Evolutionary conservation across 1,140 invertebrate species (phyloP), one percentile per base, ranked within the genome.

Genomic region (Eupeodes corollae): DNA sequence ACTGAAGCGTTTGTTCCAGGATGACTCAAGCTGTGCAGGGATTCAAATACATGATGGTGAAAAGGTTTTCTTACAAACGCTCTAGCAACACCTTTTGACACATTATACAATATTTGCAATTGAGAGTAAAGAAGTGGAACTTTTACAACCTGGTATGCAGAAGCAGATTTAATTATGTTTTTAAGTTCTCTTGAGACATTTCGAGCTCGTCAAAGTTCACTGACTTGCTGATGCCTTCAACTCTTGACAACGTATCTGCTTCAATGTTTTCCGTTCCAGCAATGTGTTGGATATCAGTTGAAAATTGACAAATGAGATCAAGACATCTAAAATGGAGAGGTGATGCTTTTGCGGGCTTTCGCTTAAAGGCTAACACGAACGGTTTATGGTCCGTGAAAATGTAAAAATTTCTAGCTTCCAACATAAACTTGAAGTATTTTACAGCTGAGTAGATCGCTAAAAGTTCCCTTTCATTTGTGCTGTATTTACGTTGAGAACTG

Each of bases 241-340:
- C 26, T 6, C 61, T 49, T 3, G 61, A 64, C 0, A 61, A 38
- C 0, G 59, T 50, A 26, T 63, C 63, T 0, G 58, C 61, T 2
- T 57, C 55, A 0, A 52, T 42, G 44, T 70, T 68, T 62, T 58
- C 15, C 46, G 47, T 13, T 37, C 15, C 35, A 14, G 15, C 13
- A 10, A 37, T 37, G 35, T 37, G 35, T 16, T 37, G 35, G 11
- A 69, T 58, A 37, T 70, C 57, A 0, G 60, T 67, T 0, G 63
- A 56, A 49, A 61, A 68, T 42, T 70, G 61, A 2, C 48, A 40
- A n/a, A 70, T 59, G 32, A 49, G 70, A 31, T 67, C 54, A 0
- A 69, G 43, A 41, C 69, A 54, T 1, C 55, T 34, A 12, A 54
- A 41, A 38, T 63, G 59, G n/a, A 56, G 39, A 10, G 60, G 63